phyloP scores from a whole-genome alignment of 2,797 vertebrate genomes.

The Adrianichthys oophorus region DNA sequence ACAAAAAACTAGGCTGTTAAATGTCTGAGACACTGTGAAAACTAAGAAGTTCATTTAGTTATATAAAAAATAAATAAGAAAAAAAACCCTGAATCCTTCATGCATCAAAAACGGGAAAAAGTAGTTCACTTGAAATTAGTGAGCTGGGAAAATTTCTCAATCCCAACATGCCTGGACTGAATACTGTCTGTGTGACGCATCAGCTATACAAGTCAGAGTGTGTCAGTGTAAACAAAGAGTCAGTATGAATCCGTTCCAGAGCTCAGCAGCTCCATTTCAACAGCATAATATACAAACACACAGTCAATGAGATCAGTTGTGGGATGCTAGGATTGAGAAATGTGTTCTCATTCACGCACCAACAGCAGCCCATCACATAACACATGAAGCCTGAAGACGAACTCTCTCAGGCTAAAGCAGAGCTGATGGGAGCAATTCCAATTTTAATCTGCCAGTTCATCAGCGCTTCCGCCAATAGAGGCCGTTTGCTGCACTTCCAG shows the following conservation, averaged over 20 bases:
- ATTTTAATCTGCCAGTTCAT: slow-evolving; percentile 21
- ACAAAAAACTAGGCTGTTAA: too few relatives aligned
- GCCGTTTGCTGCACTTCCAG: slow-evolving; percentile 11
- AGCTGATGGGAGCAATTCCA: slow-evolving; percentile 25
- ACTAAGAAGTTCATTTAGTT: not conserved
- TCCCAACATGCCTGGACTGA: slow-evolving; percentile 49
- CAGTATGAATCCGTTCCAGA: slow-evolving; percentile 43
- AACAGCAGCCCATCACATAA: slow-evolving; percentile 3
- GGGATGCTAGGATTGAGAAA: slow-evolving; percentile 30
- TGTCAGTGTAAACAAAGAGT: slow-evolving; percentile 36
- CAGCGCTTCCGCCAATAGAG: slow-evolving; percentile 22
- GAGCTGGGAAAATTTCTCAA: slow-evolving; percentile 45
- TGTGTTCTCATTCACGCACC: slow-evolving; percentile 9
- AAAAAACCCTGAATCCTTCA: too few relatives aligned
- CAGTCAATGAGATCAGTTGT: slow-evolving; percentile 35
- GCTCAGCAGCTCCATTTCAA: slow-evolving; percentile 46
- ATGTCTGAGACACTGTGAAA: not conserved
- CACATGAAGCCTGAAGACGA: slow-evolving; percentile 15
- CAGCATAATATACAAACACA: slow-evolving; percentile 34
- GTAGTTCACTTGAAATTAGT: not conserved
- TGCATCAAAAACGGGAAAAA: too few relatives aligned
- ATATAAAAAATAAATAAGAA: not conserved
- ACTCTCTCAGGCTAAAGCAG: slow-evolving; percentile 10
- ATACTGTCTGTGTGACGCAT: slow-evolving; percentile 38
- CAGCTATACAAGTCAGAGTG: slow-evolving; percentile 35